phyloP scores from a whole-genome alignment of 2,113 vertebrate genomes.

The Mionectes macconnelli region DNA sequence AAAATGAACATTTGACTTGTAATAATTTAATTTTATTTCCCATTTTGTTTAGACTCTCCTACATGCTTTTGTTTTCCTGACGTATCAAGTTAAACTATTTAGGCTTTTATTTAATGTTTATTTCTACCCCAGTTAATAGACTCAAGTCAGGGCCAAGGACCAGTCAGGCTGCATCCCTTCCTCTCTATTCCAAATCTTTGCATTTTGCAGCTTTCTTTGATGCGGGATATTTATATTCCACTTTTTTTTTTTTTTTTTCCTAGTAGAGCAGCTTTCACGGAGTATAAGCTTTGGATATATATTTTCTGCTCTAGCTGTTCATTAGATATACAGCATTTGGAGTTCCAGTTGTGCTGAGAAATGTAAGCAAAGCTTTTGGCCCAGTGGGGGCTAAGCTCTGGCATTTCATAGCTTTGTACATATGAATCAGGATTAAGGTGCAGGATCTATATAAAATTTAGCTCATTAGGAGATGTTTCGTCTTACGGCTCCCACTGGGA shows the following conservation, averaged over 20 bases:
- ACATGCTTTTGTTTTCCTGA: neutral
- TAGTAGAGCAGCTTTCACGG: neutral
- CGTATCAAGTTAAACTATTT: neutral
- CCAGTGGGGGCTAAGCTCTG: constrained; percentile 21
- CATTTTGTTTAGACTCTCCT: neutral
- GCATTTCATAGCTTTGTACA: neutral
- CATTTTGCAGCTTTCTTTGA: neutral
- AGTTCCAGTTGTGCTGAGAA: constrained; percentile 36
- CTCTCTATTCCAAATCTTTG: neutral
- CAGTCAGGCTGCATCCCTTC: neutral
- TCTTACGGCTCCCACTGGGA: neutral
- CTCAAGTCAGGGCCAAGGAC: neutral
- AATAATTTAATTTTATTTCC: neutral
- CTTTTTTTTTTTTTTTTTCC: constrained; percentile 5
- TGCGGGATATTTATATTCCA: constrained; percentile 14
- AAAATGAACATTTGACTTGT: neutral
- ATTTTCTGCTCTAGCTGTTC: constrained; percentile 43
- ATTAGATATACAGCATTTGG: neutral
- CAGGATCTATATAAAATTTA: neutral
- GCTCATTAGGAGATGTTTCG: neutral
- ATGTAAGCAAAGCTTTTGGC: constrained; percentile 52
- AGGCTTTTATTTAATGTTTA: neutral
- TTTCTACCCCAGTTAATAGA: neutral
- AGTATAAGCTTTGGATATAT: neutral
- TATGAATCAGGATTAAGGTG: constrained; percentile 2